Evolutionary conservation across 2,113 vertebrate species (phyloP), one percentile per base, ranked within the genome.

Genomic region (Pterocles gutturalis): DNA sequence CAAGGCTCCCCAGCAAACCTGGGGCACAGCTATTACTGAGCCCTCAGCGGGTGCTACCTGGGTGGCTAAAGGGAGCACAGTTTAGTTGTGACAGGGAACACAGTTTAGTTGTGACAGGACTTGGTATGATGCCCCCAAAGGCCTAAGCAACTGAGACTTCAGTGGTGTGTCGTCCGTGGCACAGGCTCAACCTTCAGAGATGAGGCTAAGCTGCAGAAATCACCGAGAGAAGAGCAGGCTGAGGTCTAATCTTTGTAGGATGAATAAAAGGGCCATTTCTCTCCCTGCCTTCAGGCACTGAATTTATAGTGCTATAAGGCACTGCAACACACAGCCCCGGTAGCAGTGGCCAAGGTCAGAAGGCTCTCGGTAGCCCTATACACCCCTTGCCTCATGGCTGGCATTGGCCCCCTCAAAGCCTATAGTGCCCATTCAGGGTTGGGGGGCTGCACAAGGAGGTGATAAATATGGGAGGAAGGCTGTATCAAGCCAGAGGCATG

Each of bases 311-410:
- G 20, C 36, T 46, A 53, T 4, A 22, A 61, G 48, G 17, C 60
- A 38, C 34, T 71, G 53, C 33, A 73, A 83, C 25, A 36, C 10
- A 17, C n/a, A 41, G 60, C 19, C 62, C 34, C 3, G 4, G 64
- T 41, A 70, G 41, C 43, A 49, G 46, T 1, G 17, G 36, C 41
- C 0, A 1, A 58, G 28, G 53, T 13, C 2, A 0, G 67, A 60
- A 60, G 57, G 21, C 48, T 45, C 46, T 55, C 0, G 1, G 43
- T 34, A 53, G 51, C 22, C 41, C 25, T 36, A 12, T 29, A 45
- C 4, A 1, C 13, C 26, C 31, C n/a, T 34, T 46, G 19, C 21
- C 8, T 67, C 34, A 16, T 15, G 38, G 31, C 28, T 58, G 17
- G 5, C 5, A 2, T 41, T 58, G n/a, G 29, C 46, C 46, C 46